These are phyloP conservation scores for Hyaena hyaena DNA, from an alignment of 2,113 vertebrate genomes.

Conservation along the genomic window DNA sequence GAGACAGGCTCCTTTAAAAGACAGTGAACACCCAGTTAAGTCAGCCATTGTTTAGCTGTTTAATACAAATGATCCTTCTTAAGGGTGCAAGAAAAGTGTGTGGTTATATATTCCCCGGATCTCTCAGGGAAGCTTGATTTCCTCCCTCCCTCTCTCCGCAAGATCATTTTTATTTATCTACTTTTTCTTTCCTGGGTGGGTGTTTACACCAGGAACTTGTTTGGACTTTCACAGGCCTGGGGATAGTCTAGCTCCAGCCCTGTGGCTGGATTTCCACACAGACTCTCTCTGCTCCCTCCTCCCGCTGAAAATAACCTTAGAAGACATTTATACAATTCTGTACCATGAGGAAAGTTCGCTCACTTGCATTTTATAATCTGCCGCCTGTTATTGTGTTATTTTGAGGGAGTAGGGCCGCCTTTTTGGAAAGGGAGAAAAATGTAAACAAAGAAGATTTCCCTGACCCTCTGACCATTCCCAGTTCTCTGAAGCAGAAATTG, in stretches of 20 bases:
- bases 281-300: neutral
- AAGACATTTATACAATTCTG: neutral
- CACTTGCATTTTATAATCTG: neutral
- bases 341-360: neutral
- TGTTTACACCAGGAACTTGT: neutral
- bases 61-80: neutral
- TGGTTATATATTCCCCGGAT: neutral
- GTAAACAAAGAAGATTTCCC: neutral
- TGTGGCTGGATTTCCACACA: neutral
- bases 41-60: neutral
- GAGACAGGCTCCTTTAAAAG: constrained; percentile 50
- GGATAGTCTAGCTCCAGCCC: neutral
- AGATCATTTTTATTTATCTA: neutral
- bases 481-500: constrained; percentile 18
- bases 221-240: neutral
- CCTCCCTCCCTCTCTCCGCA: neutral
- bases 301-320: neutral
- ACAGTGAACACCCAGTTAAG: neutral
- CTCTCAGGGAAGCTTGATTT: constrained; percentile 2
- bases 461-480: neutral
- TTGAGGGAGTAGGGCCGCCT: constrained; percentile 4
- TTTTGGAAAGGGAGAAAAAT: constrained; percentile 41
- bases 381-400: neutral
- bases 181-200: neutral
- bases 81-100: constrained; percentile 1